Percentiles rank a stretch among this genome's conserved stretches.
Conservation (phyloP, 1,140 invertebrate genomes). For the Achatina immaculata region DNA sequence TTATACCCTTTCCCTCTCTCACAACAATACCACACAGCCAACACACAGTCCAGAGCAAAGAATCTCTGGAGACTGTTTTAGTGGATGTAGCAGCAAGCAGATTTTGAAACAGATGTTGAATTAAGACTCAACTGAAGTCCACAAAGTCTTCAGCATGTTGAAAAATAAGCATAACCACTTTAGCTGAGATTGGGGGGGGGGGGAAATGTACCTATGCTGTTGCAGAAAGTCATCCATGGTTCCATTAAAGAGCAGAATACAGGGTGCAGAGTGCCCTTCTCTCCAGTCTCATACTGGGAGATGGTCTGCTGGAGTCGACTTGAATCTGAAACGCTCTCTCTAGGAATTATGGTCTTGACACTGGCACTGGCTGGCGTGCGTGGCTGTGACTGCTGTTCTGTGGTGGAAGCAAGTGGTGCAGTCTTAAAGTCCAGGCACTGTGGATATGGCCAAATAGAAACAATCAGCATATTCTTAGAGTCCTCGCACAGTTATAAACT, state of each 20-base stretch:
- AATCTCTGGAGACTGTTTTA: too few species aligned
- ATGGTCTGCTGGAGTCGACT: conserved; percentile 31
- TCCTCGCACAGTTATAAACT: too few species aligned
- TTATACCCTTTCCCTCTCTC: too few species aligned
- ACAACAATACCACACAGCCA: too few species aligned
- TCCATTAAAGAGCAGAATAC: conserved; percentile 48
- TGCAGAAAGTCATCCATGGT: conserved; percentile 53
- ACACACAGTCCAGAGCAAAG: too few species aligned
- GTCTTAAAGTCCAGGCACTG: conserved; percentile 31
- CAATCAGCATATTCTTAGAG: too few species aligned
- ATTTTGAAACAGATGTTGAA: too few species aligned
- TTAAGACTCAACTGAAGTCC: too few species aligned
- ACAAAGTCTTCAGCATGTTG: too few species aligned
- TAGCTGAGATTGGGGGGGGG: too few species aligned
- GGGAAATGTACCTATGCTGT: conserved; percentile 51
- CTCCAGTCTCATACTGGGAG: conserved; percentile 54
- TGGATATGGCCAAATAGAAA: not conserved
- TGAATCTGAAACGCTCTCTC: conserved; percentile 1
- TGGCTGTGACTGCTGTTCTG: conserved; percentile 26
- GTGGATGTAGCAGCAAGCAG: too few species aligned
- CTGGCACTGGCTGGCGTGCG: conserved; percentile 12
- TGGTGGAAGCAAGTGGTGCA: not conserved
- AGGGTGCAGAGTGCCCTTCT: conserved; percentile 52
- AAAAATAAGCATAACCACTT: too few species aligned
- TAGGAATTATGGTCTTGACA: not conserved